A percentile compares a stretch with the other conserved stretches of the same genome.
These are phyloP conservation scores for Mohoua ochrocephala DNA, from an alignment of 2,113 vertebrate genomes.

Conservation along the genomic window DNA sequence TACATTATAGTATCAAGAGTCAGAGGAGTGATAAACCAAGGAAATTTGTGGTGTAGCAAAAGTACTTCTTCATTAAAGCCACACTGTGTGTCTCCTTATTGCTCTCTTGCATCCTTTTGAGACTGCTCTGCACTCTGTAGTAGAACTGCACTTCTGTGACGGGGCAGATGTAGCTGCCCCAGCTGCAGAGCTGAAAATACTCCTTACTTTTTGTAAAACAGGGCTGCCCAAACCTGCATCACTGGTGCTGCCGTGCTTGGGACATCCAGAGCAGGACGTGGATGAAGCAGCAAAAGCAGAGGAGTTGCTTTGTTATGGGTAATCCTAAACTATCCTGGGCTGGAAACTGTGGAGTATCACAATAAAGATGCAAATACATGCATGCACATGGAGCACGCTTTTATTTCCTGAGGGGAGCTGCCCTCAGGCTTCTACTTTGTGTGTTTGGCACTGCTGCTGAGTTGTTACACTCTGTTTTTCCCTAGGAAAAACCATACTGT, in stretches of 20 bases:
- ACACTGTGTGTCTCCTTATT: background rate
- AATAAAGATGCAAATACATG: background rate
- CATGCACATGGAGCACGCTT: accelerated
- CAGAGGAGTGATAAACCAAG: background rate
- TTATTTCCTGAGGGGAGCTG: background rate
- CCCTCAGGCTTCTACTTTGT: background rate
- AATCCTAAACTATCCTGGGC: background rate
- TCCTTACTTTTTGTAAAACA: background rate
- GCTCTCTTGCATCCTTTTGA: background rate
- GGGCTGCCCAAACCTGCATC: background rate
- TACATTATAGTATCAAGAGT: background rate
- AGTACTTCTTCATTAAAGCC: background rate
- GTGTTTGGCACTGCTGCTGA: background rate
- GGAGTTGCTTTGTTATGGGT: background rate
- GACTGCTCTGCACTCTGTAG: background rate
- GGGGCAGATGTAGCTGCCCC: background rate
- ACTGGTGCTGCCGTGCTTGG: accelerated
- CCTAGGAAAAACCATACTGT: background rate
- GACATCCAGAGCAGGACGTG: accelerated
- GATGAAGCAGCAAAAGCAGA: background rate
- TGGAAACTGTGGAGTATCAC: background rate
- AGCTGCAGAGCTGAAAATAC: background rate
- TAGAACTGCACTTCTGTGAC: background rate
- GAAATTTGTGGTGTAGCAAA: background rate
- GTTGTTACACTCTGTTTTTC: background rate